Conservation (phyloP, 2,888 invertebrate species). For the Folsomia candida region DNA sequence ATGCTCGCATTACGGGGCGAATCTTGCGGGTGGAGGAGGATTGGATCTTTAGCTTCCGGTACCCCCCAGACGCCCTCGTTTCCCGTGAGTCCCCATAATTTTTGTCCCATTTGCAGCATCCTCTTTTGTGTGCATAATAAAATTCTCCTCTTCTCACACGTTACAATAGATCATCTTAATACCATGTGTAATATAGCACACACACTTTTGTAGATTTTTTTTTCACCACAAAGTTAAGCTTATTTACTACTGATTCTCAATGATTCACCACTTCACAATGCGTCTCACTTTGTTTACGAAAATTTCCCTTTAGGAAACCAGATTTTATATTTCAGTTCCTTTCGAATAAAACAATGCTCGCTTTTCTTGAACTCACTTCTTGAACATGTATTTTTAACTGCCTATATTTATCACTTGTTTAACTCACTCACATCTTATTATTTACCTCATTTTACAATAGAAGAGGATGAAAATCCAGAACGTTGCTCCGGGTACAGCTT, state of each 20-base stretch:
- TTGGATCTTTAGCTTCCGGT: constrained; percentile 91
- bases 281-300: too few relatives aligned
- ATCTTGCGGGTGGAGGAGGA: constrained; percentile 89
- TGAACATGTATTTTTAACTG: too few relatives aligned
- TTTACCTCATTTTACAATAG: too few relatives aligned
- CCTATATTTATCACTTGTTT: too few relatives aligned
- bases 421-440: not conserved
- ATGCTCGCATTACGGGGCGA: constrained; percentile 88
- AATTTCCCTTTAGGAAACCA: too few relatives aligned
- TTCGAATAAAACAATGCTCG: too few relatives aligned
- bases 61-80: constrained; percentile 68
- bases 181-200: not conserved
- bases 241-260: too few relatives aligned
- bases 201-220: not conserved
- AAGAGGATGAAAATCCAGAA: not conserved
- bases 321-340: too few relatives aligned
- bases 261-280: too few relatives aligned
- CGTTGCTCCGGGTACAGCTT: constrained; percentile 9
- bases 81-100: constrained; percentile 56
- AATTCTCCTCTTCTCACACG: not conserved
- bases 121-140: not conserved
- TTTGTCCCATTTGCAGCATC: not conserved
- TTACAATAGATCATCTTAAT: not conserved
- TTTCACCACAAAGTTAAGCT: not conserved
- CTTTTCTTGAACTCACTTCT: too few relatives aligned